Evolutionary conservation across 1,140 invertebrate species (phyloP).

Genomic region (Drosophila oshimai): DNA sequence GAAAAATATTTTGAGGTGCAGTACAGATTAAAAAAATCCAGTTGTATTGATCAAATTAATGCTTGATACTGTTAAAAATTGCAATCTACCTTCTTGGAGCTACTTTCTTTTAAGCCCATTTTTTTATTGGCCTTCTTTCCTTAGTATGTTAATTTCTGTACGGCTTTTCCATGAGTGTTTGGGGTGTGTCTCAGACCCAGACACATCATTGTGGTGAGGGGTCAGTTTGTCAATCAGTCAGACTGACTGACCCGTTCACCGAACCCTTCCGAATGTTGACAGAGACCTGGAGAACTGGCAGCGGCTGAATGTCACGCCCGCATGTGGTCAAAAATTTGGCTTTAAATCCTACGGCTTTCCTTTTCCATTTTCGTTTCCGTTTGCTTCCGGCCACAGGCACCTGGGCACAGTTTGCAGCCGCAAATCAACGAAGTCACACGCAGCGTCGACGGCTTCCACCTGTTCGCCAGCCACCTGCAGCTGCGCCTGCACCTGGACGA

Average conservation of each 20-base stretch:
- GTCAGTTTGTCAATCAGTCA: conserved; percentile 1
- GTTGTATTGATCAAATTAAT: too few species aligned
- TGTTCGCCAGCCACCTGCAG: conserved; percentile 71
- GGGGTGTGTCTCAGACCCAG: too few species aligned
- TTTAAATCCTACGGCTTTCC: conserved; percentile 5
- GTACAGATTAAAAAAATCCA: too few species aligned
- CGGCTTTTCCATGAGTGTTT: too few species aligned
- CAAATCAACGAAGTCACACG: conserved; percentile 79
- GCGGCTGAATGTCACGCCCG: conserved; percentile 18
- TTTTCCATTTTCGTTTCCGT: conserved; percentile 3
- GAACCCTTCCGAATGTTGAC: conserved; percentile 35
- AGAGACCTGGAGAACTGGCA: conserved; percentile 4
- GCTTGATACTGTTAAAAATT: too few species aligned
- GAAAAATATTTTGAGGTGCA: too few species aligned
- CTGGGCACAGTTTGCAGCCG: conserved; percentile 59
- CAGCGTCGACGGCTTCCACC: conserved; percentile 67
- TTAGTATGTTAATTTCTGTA: too few species aligned
- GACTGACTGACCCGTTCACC: background rate
- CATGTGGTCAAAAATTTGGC: conserved; percentile 10
- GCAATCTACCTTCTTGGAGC: too few species aligned
- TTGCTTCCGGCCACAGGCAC: conserved; percentile 51
- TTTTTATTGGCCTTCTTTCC: too few species aligned
- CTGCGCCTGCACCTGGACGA: conserved; percentile 74
- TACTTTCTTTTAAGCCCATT: too few species aligned
- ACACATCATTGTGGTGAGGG: background rate